phyloP scores from a whole-genome alignment of 1,140 invertebrate species.

The Forficula auricularia region DNA sequence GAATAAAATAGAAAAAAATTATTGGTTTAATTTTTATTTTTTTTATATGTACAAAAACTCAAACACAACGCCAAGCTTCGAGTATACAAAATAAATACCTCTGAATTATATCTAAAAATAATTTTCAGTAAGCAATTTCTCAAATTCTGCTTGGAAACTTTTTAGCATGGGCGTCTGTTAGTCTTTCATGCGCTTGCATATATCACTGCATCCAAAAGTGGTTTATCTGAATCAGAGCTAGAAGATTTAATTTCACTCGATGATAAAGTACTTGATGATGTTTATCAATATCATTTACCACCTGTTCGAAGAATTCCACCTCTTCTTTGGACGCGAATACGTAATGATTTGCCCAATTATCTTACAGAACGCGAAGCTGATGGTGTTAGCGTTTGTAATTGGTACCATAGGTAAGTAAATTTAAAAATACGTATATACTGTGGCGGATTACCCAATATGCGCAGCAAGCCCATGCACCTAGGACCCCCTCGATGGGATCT shows the following conservation, averaged over 20 bases:
- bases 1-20: neutral
- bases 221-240: constrained; percentile 80
- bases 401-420: constrained; percentile 61
- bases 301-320: constrained; percentile 88
- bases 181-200: constrained; percentile 88
- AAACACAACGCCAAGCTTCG: neutral
- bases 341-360: constrained; percentile 89
- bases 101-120: no score
- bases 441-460: no score
- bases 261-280: constrained; percentile 87
- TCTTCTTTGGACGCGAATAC: constrained; percentile 83
- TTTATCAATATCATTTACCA: constrained; percentile 95
- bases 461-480: neutral
- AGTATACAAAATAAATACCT: no score
- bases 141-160: neutral
- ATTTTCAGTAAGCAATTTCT: neutral
- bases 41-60: constrained; percentile 6
- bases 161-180: constrained; percentile 69
- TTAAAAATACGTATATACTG: constrained; percentile 3
- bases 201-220: constrained; percentile 83
- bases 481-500: neutral
- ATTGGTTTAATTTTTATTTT: neutral
- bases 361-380: constrained; percentile 90
- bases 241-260: constrained; percentile 89
- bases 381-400: constrained; percentile 91